Base-by-base conservation (phyloP, 2,113 vertebrate genomes). In the Prunella fulvescens region DNA sequence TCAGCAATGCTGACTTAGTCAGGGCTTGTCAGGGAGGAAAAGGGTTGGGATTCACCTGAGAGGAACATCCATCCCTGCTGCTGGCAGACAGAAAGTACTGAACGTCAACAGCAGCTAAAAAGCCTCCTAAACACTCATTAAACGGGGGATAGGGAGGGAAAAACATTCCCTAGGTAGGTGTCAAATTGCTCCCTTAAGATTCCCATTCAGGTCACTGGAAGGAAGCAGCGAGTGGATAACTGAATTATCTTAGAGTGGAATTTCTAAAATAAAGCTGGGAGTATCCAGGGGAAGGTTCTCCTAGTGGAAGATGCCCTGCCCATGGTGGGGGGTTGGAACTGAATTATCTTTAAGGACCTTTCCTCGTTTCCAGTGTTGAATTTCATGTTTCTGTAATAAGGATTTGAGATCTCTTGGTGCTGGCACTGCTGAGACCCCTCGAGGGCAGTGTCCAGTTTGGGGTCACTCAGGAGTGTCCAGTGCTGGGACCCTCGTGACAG, bases 41-140 rank as follows among this genome's bases (percentile, higher is more conserved):
- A 61, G 69, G 57, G 53, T 3, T 47, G 10, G 70, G 92, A 80
- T 51, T 39, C 3, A 4, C 81, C 69, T 50, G 17, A 18, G 71
- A 93, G 66, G 58, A 70, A 26, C 84, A 51, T 84, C 80, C 62
- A 33, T 66, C 88, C 64, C 73, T 2, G 14, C 33, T 57, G 54
- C 47, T 74, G 84, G 81, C 72, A 86, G 62, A 60, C 35, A 70
- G 17, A 28, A 72, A 92, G 73, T 5, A 64, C 90, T 69, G 79
- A 81, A 81, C 58, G 89, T 39, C 91, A 92, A 35, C 69, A 66
- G 86, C 10, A 90, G 58, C 79, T 70, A 47, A 92, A 92, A 86
- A n/a, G 39, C 71, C 83, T 94, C 64, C 92, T 88, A 51, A 96
- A 95, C 25, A 40, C 64, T 91, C 83, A 44, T 86, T 89, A 91